Conservation (phyloP, 2,113 vertebrate genomes). For the Mormyrus lacerda region DNA sequence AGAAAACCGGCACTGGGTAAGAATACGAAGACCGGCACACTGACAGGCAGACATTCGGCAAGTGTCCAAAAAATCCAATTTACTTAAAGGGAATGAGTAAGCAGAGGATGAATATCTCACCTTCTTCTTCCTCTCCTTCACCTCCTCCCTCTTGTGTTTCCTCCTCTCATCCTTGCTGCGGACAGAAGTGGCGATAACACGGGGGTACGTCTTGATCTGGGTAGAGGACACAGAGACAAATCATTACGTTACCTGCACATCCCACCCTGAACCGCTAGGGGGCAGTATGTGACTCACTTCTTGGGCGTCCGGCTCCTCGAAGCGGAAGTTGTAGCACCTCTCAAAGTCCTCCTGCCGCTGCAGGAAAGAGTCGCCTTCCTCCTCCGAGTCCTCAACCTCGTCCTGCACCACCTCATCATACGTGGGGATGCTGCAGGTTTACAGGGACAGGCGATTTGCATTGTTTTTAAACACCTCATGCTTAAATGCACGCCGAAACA, state of each 20-base stretch:
- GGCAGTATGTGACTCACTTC: slow-evolving; percentile 36
- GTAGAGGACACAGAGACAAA: not conserved
- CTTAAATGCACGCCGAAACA: not conserved
- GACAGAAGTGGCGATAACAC: slow-evolving; percentile 73
- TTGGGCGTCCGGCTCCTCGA: slow-evolving; percentile 72
- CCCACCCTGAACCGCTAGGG: not conserved
- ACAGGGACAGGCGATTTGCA: not conserved
- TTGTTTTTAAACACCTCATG: not conserved
- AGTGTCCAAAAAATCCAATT: accelerated
- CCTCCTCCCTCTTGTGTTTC: slow-evolving; percentile 70
- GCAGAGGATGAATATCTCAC: slow-evolving; percentile 41
- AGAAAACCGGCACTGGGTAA: not conserved
- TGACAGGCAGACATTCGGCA: not conserved
- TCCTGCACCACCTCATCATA: slow-evolving; percentile 61
- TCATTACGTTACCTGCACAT: not conserved
- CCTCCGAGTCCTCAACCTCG: slow-evolving; percentile 70
- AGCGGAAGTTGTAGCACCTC: slow-evolving; percentile 82
- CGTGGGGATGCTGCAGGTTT: slow-evolving; percentile 53
- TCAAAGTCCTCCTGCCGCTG: slow-evolving; percentile 81
- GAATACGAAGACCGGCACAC: not conserved
- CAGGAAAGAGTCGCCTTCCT: slow-evolving; percentile 77
- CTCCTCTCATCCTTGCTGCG: slow-evolving; percentile 75
- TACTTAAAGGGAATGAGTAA: not conserved
- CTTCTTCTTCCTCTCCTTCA: slow-evolving; percentile 69
- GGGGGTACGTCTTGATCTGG: slow-evolving; percentile 74